Evolutionary conservation across 64 coral and sea anemone genomes (phyloP).

Genomic region (Orbicella faveolata): DNA sequence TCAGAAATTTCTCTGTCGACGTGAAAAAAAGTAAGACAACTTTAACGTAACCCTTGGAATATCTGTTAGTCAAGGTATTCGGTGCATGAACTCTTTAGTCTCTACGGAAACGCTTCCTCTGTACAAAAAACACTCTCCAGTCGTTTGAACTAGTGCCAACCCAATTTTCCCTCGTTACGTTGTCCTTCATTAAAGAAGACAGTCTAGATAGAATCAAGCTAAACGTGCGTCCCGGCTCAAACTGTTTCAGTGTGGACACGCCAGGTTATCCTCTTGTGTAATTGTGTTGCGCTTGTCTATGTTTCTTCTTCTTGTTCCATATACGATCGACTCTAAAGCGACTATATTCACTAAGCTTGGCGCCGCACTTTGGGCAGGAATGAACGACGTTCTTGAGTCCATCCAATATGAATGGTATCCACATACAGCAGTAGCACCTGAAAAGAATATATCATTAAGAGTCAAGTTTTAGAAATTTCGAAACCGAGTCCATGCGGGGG

Average conservation of each 20-base stretch:
- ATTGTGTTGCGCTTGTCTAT: slow-evolving; percentile 64
- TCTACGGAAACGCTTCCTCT: too few species aligned
- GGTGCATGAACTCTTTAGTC: too few species aligned
- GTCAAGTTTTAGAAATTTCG: too few species aligned
- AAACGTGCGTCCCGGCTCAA: not conserved
- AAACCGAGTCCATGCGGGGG: too few species aligned
- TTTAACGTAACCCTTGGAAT: too few species aligned
- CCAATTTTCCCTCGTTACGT: not conserved
- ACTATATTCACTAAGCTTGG: slow-evolving; percentile 76
- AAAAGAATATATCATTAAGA: not conserved
- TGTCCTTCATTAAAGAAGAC: not conserved
- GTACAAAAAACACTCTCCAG: not conserved
- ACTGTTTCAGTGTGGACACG: not conserved
- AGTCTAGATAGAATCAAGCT: not conserved
- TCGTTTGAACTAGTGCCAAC: not conserved
- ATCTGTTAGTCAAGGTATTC: too few species aligned
- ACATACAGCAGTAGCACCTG: slow-evolving; percentile 91
- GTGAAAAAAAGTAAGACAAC: too few species aligned
- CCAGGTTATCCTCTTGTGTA: slow-evolving; percentile 15
- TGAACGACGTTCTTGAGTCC: slow-evolving; percentile 89
- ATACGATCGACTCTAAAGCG: slow-evolving; percentile 75
- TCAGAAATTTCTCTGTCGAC: too few species aligned
- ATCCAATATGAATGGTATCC: slow-evolving; percentile 90
- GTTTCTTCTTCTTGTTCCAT: slow-evolving; percentile 78
- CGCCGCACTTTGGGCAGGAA: slow-evolving; percentile 81